A percentile compares a stretch with the other conserved stretches of the same genome.
These are phyloP conservation scores for Rhinogobio ventralis DNA, from an alignment of 2,797 vertebrate species.

Conservation along the genomic window DNA sequence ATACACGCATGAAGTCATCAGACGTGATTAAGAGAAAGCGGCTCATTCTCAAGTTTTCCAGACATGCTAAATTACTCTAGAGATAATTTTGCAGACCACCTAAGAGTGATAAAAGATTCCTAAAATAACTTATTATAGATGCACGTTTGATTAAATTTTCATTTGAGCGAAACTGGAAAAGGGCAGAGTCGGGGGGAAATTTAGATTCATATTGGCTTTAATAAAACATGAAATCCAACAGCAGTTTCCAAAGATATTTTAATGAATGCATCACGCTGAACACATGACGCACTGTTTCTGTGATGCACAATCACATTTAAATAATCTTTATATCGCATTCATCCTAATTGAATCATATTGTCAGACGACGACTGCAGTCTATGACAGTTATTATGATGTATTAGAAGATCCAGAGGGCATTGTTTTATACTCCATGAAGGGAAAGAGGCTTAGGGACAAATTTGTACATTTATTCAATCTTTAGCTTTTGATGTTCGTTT, in stretches of 20 bases:
- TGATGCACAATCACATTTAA: conserved; percentile 24
- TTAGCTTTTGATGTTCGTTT: neutral
- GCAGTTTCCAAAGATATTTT: conserved; percentile 38
- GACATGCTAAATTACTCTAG: neutral
- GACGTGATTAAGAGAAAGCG: neutral
- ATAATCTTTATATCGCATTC: conserved; percentile 31
- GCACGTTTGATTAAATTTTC: conserved; percentile 51
- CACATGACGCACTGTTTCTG: neutral
- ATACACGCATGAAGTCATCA: neutral
- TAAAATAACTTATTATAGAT: conserved; percentile 29
- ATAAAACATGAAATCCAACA: conserved; percentile 9
- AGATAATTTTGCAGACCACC: conserved; percentile 23
- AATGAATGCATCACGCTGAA: conserved; percentile 2
- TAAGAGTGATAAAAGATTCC: conserved; percentile 23
- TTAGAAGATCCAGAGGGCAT: conserved; percentile 3
- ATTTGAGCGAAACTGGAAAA: conserved; percentile 37
- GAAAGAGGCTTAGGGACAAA: conserved; percentile 22
- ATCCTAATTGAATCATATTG: conserved; percentile 25
- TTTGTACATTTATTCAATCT: conserved; percentile 9
- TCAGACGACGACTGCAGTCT: neutral
- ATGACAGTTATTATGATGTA: conserved; percentile 22
- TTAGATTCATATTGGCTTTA: conserved; percentile 18
- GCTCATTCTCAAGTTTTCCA: neutral
- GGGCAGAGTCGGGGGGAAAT: conserved; percentile 17
- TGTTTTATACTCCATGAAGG: conserved; percentile 10